A percentile compares a stretch with the other conserved stretches of the same genome.
These are phyloP conservation scores for Drosophila leontia DNA, from an alignment of 1,140 invertebrate species.

Conservation along the genomic window DNA sequence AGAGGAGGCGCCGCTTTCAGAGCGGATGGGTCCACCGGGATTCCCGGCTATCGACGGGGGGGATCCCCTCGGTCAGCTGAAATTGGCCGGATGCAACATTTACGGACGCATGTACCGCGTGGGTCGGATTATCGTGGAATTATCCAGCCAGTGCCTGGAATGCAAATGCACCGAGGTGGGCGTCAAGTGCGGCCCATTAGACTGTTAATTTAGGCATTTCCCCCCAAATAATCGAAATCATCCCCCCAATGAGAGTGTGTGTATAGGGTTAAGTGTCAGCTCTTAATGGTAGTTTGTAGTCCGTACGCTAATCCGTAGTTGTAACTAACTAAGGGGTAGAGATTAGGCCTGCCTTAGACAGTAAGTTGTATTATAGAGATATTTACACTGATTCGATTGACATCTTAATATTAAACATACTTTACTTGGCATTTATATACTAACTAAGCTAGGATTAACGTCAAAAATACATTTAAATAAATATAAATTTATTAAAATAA, in stretches of 20 bases:
- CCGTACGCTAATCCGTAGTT: slow-evolving; percentile 22
- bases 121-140: slow-evolving; percentile 92
- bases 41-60: neutral
- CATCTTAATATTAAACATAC: slow-evolving; percentile 26
- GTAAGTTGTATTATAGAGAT: slow-evolving; percentile 76
- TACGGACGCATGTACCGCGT: slow-evolving; percentile 95
- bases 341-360: neutral
- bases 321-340: slow-evolving; percentile 32
- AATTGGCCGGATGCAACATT: slow-evolving; percentile 95
- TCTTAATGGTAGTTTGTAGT: slow-evolving; percentile 18
- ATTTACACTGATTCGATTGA: slow-evolving; percentile 14
- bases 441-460: neutral
- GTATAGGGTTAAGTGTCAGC: slow-evolving; percentile 32
- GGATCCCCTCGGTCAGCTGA: slow-evolving; percentile 87
- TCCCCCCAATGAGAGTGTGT: slow-evolving; percentile 14
- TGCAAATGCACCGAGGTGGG: slow-evolving; percentile 95
- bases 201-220: slow-evolving; percentile 86
- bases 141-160: slow-evolving; percentile 92
- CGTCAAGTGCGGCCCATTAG: slow-evolving; percentile 91
- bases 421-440: slow-evolving; percentile 36
- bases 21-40: neutral
- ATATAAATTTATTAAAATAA: neutral
- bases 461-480: slow-evolving; percentile 10
- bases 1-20: slow-evolving; percentile 1
- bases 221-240: slow-evolving; percentile 6